A percentile compares a stretch with the other conserved stretches of the same genome.
Evolutionary conservation across 2,113 vertebrate species (phyloP).

Genomic region (Scalopus aquaticus): DNA sequence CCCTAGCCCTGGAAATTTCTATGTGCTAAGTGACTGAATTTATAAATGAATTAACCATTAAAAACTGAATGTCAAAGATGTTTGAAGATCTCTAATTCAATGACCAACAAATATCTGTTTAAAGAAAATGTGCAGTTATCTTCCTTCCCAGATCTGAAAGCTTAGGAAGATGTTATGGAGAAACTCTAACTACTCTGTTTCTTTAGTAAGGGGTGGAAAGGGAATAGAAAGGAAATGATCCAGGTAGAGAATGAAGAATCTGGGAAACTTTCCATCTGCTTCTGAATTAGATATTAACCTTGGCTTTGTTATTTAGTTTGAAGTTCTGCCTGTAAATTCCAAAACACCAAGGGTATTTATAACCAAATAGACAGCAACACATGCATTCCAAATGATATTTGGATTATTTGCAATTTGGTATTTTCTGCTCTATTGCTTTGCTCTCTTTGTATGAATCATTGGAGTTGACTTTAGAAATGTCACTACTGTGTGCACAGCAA

Average conservation of each 20-base stretch:
- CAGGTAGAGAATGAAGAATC: not conserved
- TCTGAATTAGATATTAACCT: constrained; percentile 49
- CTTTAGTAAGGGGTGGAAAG: not conserved
- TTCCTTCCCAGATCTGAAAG: not conserved
- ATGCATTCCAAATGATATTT: constrained; percentile 53
- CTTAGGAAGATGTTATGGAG: not conserved
- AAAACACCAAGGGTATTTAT: constrained; percentile 53
- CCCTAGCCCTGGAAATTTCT: not conserved
- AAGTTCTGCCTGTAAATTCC: constrained; percentile 25
- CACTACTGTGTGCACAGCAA: constrained; percentile 30
- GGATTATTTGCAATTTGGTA: constrained; percentile 51
- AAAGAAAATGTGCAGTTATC: not conserved
- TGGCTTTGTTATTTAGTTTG: constrained; percentile 32
- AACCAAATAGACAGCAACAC: constrained; percentile 58
- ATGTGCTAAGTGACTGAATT: not conserved
- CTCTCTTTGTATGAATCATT: constrained; percentile 14
- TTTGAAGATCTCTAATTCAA: not conserved
- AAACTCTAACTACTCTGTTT: not conserved
- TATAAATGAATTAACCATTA: not conserved
- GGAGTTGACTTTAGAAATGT: constrained; percentile 52
- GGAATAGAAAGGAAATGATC: not conserved
- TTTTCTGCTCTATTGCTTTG: constrained; percentile 50
- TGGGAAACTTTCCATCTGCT: constrained; percentile 5
- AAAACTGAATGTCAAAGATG: not conserved
- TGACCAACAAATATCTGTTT: not conserved